phyloP scores from a whole-genome alignment of 1,140 invertebrate genomes.

The Micrasema minimum region DNA sequence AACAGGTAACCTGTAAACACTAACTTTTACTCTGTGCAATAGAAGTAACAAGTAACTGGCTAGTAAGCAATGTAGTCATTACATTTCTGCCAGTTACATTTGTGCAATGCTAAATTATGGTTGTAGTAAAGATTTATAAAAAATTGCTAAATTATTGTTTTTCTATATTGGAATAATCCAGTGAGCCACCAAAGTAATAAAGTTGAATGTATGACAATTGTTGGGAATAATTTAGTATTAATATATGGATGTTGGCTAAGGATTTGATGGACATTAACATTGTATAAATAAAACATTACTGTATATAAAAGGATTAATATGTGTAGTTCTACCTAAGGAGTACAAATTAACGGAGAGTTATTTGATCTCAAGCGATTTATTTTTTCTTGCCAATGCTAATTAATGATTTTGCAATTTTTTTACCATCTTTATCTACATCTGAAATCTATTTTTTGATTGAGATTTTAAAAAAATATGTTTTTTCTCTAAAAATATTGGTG shows the following conservation, averaged over 20 bases:
- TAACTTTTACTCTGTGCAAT: no score
- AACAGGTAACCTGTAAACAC: no score
- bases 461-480: slow-evolving; percentile 7
- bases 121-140: slow-evolving; percentile 35
- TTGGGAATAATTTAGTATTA: slow-evolving; percentile 6
- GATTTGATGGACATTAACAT: background rate
- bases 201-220: slow-evolving; percentile 5
- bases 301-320: slow-evolving; percentile 19
- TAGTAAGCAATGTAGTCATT: no score
- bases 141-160: slow-evolving; percentile 40
- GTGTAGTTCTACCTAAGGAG: slow-evolving; percentile 47
- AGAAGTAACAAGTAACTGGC: no score
- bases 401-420: slow-evolving; percentile 42
- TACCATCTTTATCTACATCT: slow-evolving; percentile 30
- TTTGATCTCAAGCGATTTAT: slow-evolving; percentile 47
- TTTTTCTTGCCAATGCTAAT: slow-evolving; percentile 51
- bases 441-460: slow-evolving; percentile 22
- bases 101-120: slow-evolving; percentile 14
- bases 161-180: slow-evolving; percentile 23
- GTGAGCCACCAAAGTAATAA: slow-evolving; percentile 32
- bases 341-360: slow-evolving; percentile 50
- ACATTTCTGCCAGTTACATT: no score
- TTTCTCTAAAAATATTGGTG: slow-evolving; percentile 23
- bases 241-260: slow-evolving; percentile 10
- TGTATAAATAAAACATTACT: slow-evolving; percentile 17